Conservation (phyloP, 2,113 vertebrate species). For the Macrotis lagotis region DNA sequence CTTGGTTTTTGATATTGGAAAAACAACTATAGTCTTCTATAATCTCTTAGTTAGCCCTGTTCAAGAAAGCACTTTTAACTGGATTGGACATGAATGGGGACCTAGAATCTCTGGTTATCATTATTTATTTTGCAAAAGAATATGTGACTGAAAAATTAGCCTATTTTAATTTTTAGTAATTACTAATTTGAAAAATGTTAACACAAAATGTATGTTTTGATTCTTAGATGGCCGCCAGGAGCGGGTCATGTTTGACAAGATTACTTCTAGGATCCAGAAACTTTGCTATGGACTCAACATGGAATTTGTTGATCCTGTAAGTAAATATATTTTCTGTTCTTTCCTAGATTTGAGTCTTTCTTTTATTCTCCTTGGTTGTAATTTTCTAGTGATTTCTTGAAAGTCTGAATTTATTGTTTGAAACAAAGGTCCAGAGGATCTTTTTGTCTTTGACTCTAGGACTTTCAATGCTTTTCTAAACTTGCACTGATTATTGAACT, state of each 20-base stretch:
- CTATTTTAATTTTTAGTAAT: conserved; percentile 42
- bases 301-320: conserved; percentile 97
- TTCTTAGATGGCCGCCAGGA: conserved; percentile 93
- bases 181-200: conserved; percentile 39
- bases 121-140: conserved; percentile 40
- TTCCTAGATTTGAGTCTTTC: neutral
- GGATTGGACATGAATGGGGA: neutral
- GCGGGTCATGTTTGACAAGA: conserved; percentile 97
- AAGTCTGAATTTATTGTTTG: conserved; percentile 49
- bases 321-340: conserved; percentile 68
- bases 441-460: conserved; percentile 37
- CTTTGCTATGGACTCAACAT: conserved; percentile 96
- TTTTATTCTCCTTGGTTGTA: neutral
- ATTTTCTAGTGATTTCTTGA: conserved; percentile 11
- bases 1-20: neutral
- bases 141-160: conserved; percentile 20
- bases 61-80: neutral
- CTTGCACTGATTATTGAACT: neutral
- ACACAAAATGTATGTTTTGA: conserved; percentile 44
- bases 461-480: neutral
- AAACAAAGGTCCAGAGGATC: neutral
- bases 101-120: neutral
- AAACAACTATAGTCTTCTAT: neutral
- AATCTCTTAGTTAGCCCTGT: neutral
- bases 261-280: conserved; percentile 97